Conservation (phyloP, 2,113 vertebrate species). For the Enhydra lutris region DNA sequence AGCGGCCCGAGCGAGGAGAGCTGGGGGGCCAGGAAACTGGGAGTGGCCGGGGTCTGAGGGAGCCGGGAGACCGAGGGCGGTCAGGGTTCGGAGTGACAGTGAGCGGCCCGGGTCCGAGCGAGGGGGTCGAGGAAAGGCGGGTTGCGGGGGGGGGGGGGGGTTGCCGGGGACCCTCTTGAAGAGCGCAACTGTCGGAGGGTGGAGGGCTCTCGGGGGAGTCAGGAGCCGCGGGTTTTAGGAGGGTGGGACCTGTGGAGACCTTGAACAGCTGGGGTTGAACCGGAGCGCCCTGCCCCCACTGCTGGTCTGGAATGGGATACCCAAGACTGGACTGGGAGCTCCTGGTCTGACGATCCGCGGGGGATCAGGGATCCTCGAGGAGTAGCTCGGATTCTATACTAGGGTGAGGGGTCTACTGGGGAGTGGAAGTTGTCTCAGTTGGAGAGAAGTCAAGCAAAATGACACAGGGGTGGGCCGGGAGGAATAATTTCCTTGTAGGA, state of each 20-base stretch:
- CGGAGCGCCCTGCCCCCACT: background rate
- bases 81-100: background rate
- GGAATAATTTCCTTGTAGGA: conserved; percentile 30
- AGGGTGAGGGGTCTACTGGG: background rate
- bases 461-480: background rate
- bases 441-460: background rate
- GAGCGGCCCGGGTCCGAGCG: background rate
- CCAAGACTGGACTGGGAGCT: conserved; percentile 33
- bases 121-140: background rate
- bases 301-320: background rate
- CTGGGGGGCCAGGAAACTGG: background rate
- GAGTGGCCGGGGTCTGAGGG: conserved; percentile 16
- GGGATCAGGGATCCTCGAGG: background rate
- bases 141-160: background rate
- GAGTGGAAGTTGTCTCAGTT: conserved; percentile 11
- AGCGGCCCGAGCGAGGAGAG: background rate
- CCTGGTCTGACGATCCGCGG: background rate
- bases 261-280: background rate
- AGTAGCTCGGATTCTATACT: background rate
- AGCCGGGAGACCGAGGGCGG: background rate
- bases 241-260: conserved; percentile 14
- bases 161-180: background rate
- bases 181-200: background rate
- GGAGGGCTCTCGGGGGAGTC: background rate
- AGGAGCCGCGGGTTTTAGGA: background rate